Evolutionary conservation across 2,113 vertebrate species (phyloP).

Genomic region (Marmota flaviventris): DNA sequence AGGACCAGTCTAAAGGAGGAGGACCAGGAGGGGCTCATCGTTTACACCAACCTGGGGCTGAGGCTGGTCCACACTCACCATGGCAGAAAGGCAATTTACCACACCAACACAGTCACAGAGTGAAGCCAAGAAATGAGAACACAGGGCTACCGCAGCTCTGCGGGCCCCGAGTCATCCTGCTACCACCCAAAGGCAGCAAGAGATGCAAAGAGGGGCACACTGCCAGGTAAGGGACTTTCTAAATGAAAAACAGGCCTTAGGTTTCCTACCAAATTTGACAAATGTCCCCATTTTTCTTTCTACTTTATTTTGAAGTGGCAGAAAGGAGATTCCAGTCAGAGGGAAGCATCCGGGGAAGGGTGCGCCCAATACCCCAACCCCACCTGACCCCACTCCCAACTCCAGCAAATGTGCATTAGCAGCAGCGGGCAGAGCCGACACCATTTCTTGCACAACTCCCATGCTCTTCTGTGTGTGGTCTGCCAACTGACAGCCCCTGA

Average conservation of each 20-base stretch:
- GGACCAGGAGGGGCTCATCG: background rate
- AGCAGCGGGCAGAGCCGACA: fast-evolving
- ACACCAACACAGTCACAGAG: background rate
- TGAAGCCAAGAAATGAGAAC: no score
- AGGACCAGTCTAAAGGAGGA: background rate
- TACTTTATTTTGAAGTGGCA: background rate
- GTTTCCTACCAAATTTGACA: background rate
- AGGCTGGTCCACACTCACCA: background rate
- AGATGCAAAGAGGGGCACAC: fast-evolving
- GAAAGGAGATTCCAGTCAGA: background rate
- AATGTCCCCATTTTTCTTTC: background rate
- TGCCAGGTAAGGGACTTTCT: background rate
- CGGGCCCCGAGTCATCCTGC: background rate
- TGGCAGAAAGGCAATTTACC: background rate
- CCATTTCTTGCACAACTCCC: fast-evolving
- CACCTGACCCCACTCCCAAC: background rate
- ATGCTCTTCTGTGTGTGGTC: fast-evolving
- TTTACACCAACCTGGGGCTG: background rate
- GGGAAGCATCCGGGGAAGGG: background rate
- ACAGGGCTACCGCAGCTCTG: background rate
- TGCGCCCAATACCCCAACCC: fast-evolving
- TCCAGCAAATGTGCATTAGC: fast-evolving
- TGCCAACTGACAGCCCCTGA: fast-evolving
- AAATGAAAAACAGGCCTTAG: background rate
- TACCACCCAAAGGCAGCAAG: background rate